Conservation (phyloP, 2,888 invertebrate species). For the Pantelozetes paolii region DNA sequence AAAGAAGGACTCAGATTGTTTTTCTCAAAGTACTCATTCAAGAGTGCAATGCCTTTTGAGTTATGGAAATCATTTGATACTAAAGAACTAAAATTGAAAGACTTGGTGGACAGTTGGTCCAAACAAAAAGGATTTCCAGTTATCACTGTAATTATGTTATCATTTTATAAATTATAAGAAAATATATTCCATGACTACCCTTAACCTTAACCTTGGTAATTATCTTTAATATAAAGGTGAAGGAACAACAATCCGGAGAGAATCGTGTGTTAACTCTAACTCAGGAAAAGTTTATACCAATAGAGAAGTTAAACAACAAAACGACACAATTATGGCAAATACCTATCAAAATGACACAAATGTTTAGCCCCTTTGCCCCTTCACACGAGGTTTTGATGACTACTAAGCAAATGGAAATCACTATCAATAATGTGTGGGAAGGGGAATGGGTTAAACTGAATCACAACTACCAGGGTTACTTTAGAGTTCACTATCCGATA, state of each 20-base stretch:
- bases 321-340: constrained; percentile 61
- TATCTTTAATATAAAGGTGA: too few species aligned
- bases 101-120: constrained; percentile 95
- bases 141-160: constrained; percentile 57
- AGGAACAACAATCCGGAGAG: constrained; percentile 43
- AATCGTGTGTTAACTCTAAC: constrained; percentile 67
- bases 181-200: background rate
- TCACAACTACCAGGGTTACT: constrained; percentile 79
- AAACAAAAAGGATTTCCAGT: constrained; percentile 92
- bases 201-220: background rate
- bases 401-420: constrained; percentile 63
- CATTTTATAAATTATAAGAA: background rate
- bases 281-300: constrained; percentile 78
- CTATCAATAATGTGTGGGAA: constrained; percentile 57
- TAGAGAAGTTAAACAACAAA: constrained; percentile 58
- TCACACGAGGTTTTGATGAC: constrained; percentile 61
- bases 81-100: constrained; percentile 79
- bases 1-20: constrained; percentile 87
- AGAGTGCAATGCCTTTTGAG: constrained; percentile 87
- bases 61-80: constrained; percentile 85
- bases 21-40: constrained; percentile 76
- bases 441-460: constrained; percentile 73
- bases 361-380: constrained; percentile 65
- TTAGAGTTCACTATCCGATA: constrained; percentile 77
- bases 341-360: constrained; percentile 75